phyloP scores from a whole-genome alignment of 1,140 invertebrate genomes.

The Spodoptera frugiperda region DNA sequence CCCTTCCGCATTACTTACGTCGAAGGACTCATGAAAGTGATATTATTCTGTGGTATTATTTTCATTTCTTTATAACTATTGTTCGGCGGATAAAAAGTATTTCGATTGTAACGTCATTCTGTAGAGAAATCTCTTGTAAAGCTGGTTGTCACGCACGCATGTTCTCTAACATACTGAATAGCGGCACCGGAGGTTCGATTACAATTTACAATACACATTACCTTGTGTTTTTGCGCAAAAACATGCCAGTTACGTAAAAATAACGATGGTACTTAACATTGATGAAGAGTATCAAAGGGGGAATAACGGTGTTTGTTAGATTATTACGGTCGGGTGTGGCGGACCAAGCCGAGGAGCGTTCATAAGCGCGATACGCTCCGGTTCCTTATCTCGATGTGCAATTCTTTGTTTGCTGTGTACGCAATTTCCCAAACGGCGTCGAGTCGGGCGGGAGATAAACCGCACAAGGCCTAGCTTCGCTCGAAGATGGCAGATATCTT shows the following conservation, averaged over 20 bases:
- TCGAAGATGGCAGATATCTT: conserved; percentile 75
- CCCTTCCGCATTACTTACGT: conserved; percentile 51
- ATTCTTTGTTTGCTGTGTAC: conserved; percentile 81
- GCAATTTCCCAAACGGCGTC: conserved; percentile 76
- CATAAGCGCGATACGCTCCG: conserved; percentile 68
- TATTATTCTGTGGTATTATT: conserved; percentile 6
- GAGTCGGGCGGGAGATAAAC: conserved; percentile 67
- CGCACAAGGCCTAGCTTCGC: conserved; percentile 58
- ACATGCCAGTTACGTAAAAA: conserved; percentile 13
- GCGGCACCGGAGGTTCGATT: conserved; percentile 8
- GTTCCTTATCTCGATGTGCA: conserved; percentile 72
- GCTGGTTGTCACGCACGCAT: conserved; percentile 10
- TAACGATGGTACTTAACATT: conserved; percentile 8
- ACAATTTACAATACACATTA: conserved; percentile 29
- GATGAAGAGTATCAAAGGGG: conserved; percentile 28
- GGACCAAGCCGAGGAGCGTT: conserved; percentile 55
- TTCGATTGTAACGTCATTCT: neutral
- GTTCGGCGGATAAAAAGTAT: neutral
- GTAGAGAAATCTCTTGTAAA: conserved; percentile 21
- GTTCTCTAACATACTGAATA: conserved; percentile 20
- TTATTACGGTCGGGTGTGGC: conserved; percentile 49
- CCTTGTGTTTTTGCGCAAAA: conserved; percentile 16
- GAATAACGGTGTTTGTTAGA: conserved; percentile 49
- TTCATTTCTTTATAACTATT: neutral
- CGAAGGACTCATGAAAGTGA: conserved; percentile 19